phyloP scores from a whole-genome alignment of 2,113 vertebrate species.

The Casuarius casuarius region DNA sequence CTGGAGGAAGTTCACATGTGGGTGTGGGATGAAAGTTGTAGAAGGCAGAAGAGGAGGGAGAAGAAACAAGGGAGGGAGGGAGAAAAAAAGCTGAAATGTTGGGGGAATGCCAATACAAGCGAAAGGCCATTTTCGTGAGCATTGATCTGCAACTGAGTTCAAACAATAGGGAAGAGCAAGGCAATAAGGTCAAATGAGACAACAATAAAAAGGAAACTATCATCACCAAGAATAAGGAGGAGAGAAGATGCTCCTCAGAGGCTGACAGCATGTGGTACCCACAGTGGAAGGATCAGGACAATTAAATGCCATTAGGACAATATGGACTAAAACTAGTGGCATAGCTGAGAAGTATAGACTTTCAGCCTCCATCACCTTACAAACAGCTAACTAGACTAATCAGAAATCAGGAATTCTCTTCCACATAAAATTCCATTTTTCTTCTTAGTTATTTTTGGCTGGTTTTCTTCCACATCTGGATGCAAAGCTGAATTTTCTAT shows the following conservation, averaged over 20 bases:
- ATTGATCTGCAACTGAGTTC: not conserved
- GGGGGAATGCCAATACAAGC: not conserved
- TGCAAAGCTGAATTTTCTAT: not conserved
- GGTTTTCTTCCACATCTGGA: not conserved
- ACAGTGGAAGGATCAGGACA: not conserved
- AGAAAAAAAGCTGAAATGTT: not conserved
- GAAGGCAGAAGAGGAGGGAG: no score
- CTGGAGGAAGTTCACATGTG: no score
- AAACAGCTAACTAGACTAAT: not conserved
- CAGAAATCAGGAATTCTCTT: not conserved
- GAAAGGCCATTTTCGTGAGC: not conserved
- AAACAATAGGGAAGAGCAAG: not conserved
- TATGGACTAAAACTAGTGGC: not conserved
- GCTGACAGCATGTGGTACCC: not conserved
- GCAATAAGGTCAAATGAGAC: not conserved
- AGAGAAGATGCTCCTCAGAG: not conserved
- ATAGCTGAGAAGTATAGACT: not conserved
- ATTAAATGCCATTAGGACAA: not conserved
- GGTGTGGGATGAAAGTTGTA: no score
- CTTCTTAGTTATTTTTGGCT: not conserved
- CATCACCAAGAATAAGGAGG: not conserved
- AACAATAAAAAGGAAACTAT: not conserved
- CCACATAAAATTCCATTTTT: not conserved
- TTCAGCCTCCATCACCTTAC: not conserved
- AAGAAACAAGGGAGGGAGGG: no score